Evolutionary conservation across 2,888 invertebrate species (phyloP), one percentile per base, ranked within the genome.

Genomic region (Mimas tiliae): DNA sequence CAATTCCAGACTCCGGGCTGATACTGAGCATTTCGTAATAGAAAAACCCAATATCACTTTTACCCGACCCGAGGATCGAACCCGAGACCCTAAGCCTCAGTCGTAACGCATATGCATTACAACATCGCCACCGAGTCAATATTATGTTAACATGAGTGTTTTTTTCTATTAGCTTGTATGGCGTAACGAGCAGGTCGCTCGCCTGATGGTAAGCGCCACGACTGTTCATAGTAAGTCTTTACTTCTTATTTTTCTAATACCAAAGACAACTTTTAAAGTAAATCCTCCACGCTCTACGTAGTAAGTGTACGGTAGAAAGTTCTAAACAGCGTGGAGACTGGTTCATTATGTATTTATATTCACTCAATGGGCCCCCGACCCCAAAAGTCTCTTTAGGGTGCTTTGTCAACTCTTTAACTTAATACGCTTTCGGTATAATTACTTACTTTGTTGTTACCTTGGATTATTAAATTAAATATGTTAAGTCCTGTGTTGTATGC

Each of bases 261-360:
- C 38, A 38, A 58, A 16, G 42, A 38, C 33, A 21, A 52, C 11
- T 42, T 58, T 42, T 7, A 42, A 58, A 58, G 58, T 42, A 38
- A 58, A 58, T 58, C 42, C 52, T 42, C 58, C 55, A 38, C 55
- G n/a, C n/a, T 34, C 33, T 12, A 38, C 11, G 9, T 8, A 34
- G 19, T 58, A 42, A 58, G 42, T 58, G 58, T 58, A 42, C 58
- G 53, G 52, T 42, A 6, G 9, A 58, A 65, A 65, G 58, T 65
- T 48, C 34, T 19, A 53, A 66, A 52, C 52, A 50, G 21, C n/a
- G 45, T 14, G 42, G 52, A 14, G 80, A 74, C 71, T 74, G 76
- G 72, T 80, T 86, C 86, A 86, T 90, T 86, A 88, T 82, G 76
- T 82, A 90, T 90, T 89, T 86, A 89, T 84, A 88, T 88, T 89